Evolutionary conservation across 2,888 invertebrate genomes (phyloP), one percentile per base, ranked within the genome.

Genomic region (Hypolimnas misippus): DNA sequence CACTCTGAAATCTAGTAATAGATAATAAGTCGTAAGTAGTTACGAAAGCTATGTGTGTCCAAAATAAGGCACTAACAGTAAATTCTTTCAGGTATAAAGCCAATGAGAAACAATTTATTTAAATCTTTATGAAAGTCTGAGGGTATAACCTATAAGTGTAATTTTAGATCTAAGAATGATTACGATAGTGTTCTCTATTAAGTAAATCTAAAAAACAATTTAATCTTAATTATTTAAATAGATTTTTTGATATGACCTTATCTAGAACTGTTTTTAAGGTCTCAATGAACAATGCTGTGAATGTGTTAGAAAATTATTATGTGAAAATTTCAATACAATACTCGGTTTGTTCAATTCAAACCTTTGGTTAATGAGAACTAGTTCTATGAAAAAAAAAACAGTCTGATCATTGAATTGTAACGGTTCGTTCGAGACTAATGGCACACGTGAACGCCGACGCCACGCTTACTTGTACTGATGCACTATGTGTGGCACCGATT

Each of bases 261-360:
- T 49, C 25, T 49, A 29, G 29, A 49, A 49, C 49, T 14, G 14
- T 49, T 49, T 21, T 46, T 29, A 14, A 46, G 17, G 12, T 12
- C 6, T 29, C 49, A 49, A 29, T 14, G 29, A 49, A 49, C 49
- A 49, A 49, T 49, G 29, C 7, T 29, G 29, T 25, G 40, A 40
- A 25, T 40, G 25, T 46, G 56, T 19, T 63, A 57, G 60, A 60
- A 60, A 60, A 60, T 60, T 31, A 49, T 49, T 49, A 52, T 53
- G 60, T 54, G 62, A 57, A 54, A 57, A 60, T 49, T 57, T 29
- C 35, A 38, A 29, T 54, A 64, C 42, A 60, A 64, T 64, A 49
- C 29, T 14, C 14, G 49, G 57, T 46, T 49, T 17, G 16, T 46
- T 46, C 40, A 50, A 64, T 61, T 61, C 50, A 54, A 44, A 40